A percentile compares a stretch with the other conserved stretches of the same genome.
phyloP scores from a whole-genome alignment of 1,140 invertebrate species.

The Phortica variegata region DNA sequence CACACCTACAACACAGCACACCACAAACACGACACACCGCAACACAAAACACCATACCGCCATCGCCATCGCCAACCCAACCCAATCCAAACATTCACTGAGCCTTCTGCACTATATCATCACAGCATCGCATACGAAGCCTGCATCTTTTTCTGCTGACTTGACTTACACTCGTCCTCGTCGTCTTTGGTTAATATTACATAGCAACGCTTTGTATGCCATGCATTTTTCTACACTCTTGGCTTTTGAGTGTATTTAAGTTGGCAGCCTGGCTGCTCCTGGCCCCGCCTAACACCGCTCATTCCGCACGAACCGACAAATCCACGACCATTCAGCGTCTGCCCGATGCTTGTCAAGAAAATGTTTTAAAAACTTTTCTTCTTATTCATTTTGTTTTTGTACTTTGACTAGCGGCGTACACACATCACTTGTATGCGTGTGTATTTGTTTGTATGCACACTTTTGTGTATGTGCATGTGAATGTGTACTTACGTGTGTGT shows the following conservation, averaged over 20 bases:
- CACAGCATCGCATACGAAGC: no score
- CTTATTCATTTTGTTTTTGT: constrained; percentile 37
- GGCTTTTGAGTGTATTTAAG: constrained; percentile 46
- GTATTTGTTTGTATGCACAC: not conserved
- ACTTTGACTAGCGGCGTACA: constrained; percentile 54
- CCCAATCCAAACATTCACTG: constrained; percentile 33
- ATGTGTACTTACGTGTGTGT: constrained; percentile 10
- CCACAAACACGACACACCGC: not conserved
- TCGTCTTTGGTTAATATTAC: not conserved
- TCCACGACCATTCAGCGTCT: constrained; percentile 1
- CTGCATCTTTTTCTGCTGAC: not conserved
- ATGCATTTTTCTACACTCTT: constrained; percentile 53
- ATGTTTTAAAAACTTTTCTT: no score
- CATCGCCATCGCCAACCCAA: not conserved
- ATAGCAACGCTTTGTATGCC: constrained; percentile 32
- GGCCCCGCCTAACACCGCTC: no score
- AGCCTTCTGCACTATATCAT: constrained; percentile 33
- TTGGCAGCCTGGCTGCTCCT: constrained; percentile 29
- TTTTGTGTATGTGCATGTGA: constrained; percentile 2
- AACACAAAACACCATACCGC: not conserved
- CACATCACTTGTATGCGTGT: constrained; percentile 14
- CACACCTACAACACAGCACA: constrained; percentile 32
- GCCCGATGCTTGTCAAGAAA: constrained; percentile 1
- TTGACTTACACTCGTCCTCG: constrained; percentile 3
- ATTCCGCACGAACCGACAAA: no score